Evolutionary conservation across 92 coral and sea anemone species (phyloP).

Genomic region (Epizoanthus illoricatus): DNA sequence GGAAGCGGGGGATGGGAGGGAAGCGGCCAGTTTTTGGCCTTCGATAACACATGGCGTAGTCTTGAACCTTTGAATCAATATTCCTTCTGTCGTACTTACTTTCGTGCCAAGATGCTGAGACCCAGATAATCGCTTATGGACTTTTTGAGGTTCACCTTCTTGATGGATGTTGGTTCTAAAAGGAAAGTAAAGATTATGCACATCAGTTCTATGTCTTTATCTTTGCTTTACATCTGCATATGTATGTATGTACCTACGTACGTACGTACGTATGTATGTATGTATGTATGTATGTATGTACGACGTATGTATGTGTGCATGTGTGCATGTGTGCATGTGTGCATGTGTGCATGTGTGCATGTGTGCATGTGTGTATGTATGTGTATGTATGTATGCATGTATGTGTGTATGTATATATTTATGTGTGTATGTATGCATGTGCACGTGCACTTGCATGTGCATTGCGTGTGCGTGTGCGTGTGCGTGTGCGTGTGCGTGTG

Average conservation of each 20-base stretch:
- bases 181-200: background rate
- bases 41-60: background rate
- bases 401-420: no score
- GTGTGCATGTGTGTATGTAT: no score
- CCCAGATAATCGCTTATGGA: constrained; percentile 74
- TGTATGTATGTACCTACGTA: background rate
- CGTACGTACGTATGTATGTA: no score
- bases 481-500: background rate
- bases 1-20: no score
- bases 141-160: constrained; percentile 66
- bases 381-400: no score
- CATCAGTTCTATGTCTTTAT: background rate
- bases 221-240: background rate
- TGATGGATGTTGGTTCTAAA: constrained; percentile 60
- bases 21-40: no score
- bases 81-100: constrained; percentile 37
- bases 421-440: background rate
- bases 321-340: constrained; percentile 19
- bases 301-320: no score
- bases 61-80: background rate
- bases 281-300: background rate
- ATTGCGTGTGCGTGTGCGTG: no score
- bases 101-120: constrained; percentile 73
- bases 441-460: background rate
- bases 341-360: no score